These are phyloP conservation scores for Bufotes viridis DNA, from an alignment of 2,797 vertebrate species.

Conservation along the genomic window DNA sequence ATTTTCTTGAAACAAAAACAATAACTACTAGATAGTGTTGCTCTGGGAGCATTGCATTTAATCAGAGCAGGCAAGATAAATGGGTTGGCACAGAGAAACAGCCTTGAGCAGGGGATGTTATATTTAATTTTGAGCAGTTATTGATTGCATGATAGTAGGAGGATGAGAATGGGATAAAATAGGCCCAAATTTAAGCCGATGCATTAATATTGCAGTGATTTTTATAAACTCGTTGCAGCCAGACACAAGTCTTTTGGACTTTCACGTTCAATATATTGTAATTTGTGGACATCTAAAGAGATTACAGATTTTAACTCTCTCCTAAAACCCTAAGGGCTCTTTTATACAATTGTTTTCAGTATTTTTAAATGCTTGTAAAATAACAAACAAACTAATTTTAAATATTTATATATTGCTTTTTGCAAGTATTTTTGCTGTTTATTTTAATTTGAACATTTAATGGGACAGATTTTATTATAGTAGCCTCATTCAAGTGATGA, in stretches of 20 bases:
- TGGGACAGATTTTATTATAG: no score
- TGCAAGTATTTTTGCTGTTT: no score
- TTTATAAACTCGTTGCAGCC: not conserved
- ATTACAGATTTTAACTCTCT: not conserved
- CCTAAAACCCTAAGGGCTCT: no score
- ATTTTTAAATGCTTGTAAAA: no score
- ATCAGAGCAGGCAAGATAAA: not conserved
- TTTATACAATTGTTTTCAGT: no score
- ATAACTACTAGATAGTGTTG: not conserved
- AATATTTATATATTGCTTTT: no score
- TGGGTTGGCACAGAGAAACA: not conserved
- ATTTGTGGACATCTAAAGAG: not conserved
- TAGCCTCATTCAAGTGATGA: no score
- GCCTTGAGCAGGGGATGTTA: not conserved
- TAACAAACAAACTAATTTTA: no score
- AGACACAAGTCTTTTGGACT: slow-evolving; percentile 6
- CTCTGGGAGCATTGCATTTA: not conserved
- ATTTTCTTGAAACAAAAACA: not conserved
- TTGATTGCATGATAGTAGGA: slow-evolving; percentile 2
- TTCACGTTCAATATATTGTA: not conserved
- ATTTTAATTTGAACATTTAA: no score
- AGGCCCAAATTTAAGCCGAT: not conserved
- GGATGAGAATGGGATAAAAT: slow-evolving; percentile 16
- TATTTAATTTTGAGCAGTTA: slow-evolving; percentile 1
- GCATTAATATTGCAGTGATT: not conserved